Base-by-base conservation (phyloP, 2,888 invertebrate species). In the Chrysolina americana region DNA sequence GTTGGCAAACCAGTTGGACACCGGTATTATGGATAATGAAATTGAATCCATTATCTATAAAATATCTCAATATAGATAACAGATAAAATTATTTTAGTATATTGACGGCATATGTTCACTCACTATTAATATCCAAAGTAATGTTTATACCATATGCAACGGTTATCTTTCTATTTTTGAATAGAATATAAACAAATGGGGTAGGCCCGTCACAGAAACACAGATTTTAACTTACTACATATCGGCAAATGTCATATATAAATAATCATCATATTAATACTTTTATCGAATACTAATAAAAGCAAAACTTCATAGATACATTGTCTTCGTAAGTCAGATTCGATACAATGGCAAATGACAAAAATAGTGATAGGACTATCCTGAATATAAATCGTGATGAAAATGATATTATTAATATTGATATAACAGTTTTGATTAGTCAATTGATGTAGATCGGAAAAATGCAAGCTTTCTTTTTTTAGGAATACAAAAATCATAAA, bases 1-100 rank as follows among this genome's bases (percentile, higher is more conserved):
- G 10, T 11, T 19, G 10, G 21, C 53, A 21, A 56, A 4, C n/a
- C 13, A 47, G 0, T 47, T 47, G 47, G 15, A 15, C 15, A 47
- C 47, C 47, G 47, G 47, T 47, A 47, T 15, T 6, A 47, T n/a
- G 47, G 47, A 47, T 47, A n/a, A n/a, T 13, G 56, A 59, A 59
- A 28, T 2, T 5, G 15, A 59, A 59, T 59, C 2, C 17, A 59
- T 59, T 59, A 59, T 36, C n/a, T 15, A n/a, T 28, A 36, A 36
- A 59, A 59, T 59, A 59, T 59, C 28, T 59, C 9, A 59, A 59
- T 36, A n/a, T 15, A 59, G 28, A 59, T 28, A 11, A n/a, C 17
- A 68, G 72, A 72, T 72, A 68, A 72, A 68, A 71, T 65, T 50
- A 71, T 71, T 65, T 65, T 65, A 71, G 70, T 50, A 41, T 48